Evolutionary conservation across 2,888 invertebrate genomes (phyloP), one percentile per base, ranked within the genome.

Genomic region (Polylopha cassiicola): DNA sequence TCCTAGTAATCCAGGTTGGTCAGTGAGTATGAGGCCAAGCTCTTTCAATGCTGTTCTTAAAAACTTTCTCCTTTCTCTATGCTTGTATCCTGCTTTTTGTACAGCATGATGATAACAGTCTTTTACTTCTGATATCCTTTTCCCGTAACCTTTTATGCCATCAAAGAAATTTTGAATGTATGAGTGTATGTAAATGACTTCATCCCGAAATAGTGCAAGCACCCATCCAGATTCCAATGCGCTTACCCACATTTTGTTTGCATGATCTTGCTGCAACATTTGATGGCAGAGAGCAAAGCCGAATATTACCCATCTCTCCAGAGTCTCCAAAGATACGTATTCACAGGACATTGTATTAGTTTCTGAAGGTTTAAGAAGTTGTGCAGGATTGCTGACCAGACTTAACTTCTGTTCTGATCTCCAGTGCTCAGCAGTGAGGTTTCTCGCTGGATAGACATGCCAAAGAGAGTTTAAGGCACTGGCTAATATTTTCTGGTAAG

Each of bases 331-430:
- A 1, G 99, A 98, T 31, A 99, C 81, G 74, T 95, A 99, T 86
- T 99, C 99, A 75, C 98, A 99, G 2, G 98, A 98, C 90, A 98
- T 97, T 11, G 94, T 95, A 56, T 98, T 98, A 0, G 97, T 97
- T 56, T 95, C 93, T 0, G 97, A 94, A 3, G 98, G 97, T 73
- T 97, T 98, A 10, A 99, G 81, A 36, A 99, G 89, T 62, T 95
- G 94, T n/a, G 93, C 91, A 1, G 99, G 98, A 73, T 96, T 97
- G 15, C 97, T 95, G 2, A 98, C 94, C 23, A 99, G 86, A 62
- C 98, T 98, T 17, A 98, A 80, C 72, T 95, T 95, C 64, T 96
- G 95, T 69, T 96, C 95, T 39, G 95, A 92, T 55, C 95, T 89
- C 97, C 98, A 97, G 55, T 95, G 93, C 51, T 98, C 98, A 0